Base-by-base conservation (phyloP, 2,797 vertebrate species). In the Masticophis lateralis region DNA sequence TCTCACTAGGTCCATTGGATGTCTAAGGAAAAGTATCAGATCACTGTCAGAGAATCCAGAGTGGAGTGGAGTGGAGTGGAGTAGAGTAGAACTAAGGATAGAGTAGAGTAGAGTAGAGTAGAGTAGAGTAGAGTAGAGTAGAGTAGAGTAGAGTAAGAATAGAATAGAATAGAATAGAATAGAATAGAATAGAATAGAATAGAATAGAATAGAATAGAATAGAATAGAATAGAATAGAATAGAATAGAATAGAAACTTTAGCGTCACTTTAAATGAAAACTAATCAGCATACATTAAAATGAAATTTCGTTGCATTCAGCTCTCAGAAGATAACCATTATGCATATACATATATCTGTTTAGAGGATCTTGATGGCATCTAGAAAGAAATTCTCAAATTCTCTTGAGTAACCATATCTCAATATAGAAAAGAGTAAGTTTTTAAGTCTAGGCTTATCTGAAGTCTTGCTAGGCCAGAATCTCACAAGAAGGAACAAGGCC, bases 201-300 rank as follows among this genome's bases (percentile, higher is more conserved):
- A 5, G 56, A 16, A 1, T 7, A 8, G 57, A 20, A 0, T 8
- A 8, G 57, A 20, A 0, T 1, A 8, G 57, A 20, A 0, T 1
- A 22, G 57, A 20, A 0, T 7, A 22, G 18, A 22, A 0, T 2
- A 59, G 57, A 22, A 0, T 2, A 59, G 57, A 22, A 0, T 2
- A 59, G 57, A 18, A 0, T 1, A 61, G 60, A 61, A 60, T 1
- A 27, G 61, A 27, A 63, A 12, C 25, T 63, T 63, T 63, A 28
- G 61, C 4, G 61, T 63, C 61, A 63, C 27, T 63, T 63, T 63
- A 63, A 63, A 63, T 63, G 61, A 28, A 63, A 63, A 63, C 61
- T 63, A 63, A 61, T 61, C 25, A 63, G 10, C 27, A 63, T 12
- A 28, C 27, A 28, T 11, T 12, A 63, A 63, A 63, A 63, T 63